phyloP scores from a whole-genome alignment of 2,113 vertebrate genomes.

The Murina feae region DNA sequence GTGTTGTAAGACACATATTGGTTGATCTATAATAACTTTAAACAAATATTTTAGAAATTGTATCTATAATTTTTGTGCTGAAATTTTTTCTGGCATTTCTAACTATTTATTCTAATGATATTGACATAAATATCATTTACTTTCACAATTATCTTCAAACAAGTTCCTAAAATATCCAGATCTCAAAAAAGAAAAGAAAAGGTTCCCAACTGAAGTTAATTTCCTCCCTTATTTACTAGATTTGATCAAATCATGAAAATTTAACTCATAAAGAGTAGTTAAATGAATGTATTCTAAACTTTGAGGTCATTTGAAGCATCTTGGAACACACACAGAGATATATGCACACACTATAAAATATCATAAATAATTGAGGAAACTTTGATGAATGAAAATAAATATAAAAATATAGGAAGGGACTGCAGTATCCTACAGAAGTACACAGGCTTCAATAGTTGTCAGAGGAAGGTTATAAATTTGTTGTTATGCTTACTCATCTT shows the following conservation, averaged over 20 bases:
- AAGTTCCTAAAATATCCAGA: background rate
- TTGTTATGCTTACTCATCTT: background rate
- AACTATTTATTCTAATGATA: background rate
- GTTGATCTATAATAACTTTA: background rate
- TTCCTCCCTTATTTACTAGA: background rate
- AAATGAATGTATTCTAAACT: background rate
- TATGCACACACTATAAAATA: background rate
- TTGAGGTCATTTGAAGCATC: background rate
- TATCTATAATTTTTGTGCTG: background rate
- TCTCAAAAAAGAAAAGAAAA: background rate
- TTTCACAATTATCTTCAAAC: background rate
- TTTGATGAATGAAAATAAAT: background rate
- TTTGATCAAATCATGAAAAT: background rate
- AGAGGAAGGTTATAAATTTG: background rate
- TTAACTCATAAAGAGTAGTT: background rate
- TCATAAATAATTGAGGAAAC: background rate
- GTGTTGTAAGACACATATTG: background rate
- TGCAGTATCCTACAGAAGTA: background rate
- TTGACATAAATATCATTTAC: background rate
- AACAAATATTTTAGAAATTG: slow-evolving; percentile 7
- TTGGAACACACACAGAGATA: background rate
- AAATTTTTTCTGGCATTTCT: background rate
- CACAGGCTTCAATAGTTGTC: background rate
- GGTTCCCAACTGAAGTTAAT: background rate
- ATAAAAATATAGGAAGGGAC: background rate